These are phyloP conservation scores for Chaenogobius annularis DNA, from an alignment of 2,113 vertebrate genomes.

Conservation along the genomic window DNA sequence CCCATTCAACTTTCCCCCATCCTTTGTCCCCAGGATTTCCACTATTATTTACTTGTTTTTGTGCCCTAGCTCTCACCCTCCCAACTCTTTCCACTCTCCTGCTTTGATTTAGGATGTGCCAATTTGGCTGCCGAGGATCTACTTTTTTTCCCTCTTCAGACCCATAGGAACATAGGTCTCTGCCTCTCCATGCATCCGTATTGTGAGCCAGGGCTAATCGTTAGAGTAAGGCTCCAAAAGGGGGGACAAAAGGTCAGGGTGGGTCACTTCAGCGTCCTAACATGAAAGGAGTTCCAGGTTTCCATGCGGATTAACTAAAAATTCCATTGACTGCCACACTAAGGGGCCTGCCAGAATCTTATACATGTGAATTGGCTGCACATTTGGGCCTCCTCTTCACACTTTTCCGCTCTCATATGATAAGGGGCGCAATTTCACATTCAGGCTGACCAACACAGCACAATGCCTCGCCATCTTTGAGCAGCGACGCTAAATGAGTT, in stretches of 20 bases:
- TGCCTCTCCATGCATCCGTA: slow-evolving; percentile 66
- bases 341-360: slow-evolving; percentile 68
- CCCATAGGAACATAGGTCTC: slow-evolving; percentile 61
- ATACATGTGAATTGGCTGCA: slow-evolving; percentile 61
- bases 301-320: slow-evolving; percentile 80
- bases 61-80: slow-evolving; percentile 27
- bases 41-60: slow-evolving; percentile 59
- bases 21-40: slow-evolving; percentile 59
- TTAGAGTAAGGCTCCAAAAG: slow-evolving; percentile 73
- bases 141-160: slow-evolving; percentile 62
- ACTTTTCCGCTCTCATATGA: neutral
- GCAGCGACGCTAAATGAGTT: slow-evolving; percentile 65
- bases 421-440: neutral
- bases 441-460: slow-evolving; percentile 31
- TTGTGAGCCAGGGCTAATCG: slow-evolving; percentile 78
- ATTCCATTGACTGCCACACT: slow-evolving; percentile 73
- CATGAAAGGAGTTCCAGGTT: slow-evolving; percentile 78
- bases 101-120: slow-evolving; percentile 72
- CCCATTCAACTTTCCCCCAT: slow-evolving; percentile 53
- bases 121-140: slow-evolving; percentile 59
- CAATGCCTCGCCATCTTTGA: slow-evolving; percentile 48
- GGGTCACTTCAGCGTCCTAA: slow-evolving; percentile 75
- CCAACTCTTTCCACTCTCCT: slow-evolving; percentile 49
- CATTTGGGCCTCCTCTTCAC: slow-evolving; percentile 11
- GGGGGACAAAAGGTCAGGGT: slow-evolving; percentile 79